Evolutionary conservation across 2,113 vertebrate genomes (phyloP).

Genomic region (Neodon shergylaensis): DNA sequence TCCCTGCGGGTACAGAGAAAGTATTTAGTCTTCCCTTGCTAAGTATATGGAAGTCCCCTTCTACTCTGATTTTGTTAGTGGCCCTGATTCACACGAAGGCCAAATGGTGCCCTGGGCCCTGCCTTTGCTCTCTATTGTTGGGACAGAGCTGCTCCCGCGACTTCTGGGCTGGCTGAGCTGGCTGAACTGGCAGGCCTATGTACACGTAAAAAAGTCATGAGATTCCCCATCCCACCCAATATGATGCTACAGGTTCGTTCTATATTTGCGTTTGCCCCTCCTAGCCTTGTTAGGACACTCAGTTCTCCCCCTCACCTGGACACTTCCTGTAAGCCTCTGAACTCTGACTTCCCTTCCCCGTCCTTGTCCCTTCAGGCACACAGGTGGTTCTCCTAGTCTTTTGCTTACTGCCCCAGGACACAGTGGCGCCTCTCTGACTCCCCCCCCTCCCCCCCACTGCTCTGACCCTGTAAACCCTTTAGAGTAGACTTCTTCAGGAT

Average conservation of each 20-base stretch:
- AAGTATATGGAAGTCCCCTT: background rate
- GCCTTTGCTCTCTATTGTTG: background rate
- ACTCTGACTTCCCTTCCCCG: background rate
- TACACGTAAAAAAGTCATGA: background rate
- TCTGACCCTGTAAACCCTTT: background rate
- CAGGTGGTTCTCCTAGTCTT: background rate
- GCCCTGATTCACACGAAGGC: background rate
- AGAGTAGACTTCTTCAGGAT: background rate
- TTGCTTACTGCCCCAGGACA: background rate
- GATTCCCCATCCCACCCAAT: background rate
- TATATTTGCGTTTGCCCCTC: background rate
- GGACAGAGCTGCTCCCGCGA: background rate
- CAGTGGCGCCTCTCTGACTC: background rate
- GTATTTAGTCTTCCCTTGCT: too few species aligned
- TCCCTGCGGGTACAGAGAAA: too few species aligned
- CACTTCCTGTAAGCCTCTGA: background rate
- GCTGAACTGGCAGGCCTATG: background rate
- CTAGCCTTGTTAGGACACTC: background rate
- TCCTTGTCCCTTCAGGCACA: too few species aligned
- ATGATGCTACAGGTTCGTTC: background rate
- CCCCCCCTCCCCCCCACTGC: background rate
- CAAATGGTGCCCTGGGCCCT: background rate
- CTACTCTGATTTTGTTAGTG: background rate
- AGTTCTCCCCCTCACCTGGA: background rate
- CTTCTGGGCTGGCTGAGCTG: background rate